Evolutionary conservation across 1,140 invertebrate species (phyloP), one percentile per base, ranked within the genome.

Genomic region (Mizuhopecten yessoensis): DNA sequence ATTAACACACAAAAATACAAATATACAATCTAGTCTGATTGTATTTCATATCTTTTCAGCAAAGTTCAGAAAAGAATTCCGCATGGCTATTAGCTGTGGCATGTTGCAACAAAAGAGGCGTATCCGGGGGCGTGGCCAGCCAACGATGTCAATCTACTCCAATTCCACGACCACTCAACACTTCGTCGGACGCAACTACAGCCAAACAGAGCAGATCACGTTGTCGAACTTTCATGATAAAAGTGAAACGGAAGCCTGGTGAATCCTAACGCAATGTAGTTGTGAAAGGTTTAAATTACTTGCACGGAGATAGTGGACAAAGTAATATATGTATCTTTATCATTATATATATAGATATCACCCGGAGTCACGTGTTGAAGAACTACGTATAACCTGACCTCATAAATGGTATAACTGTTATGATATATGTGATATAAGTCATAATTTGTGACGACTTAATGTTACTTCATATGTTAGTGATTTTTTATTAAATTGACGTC

Each of bases 211-310:
- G 57, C 57, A 75, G 57, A 75, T 75, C 29, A 75, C 57, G 3
- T 75, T 75, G n/a, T 75, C 57, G n/a, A 75, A 75, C 57, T 75
- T 75, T 29, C 57, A 75, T 75, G 57, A 75, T 75, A 75, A 75
- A 75, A 75, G 57, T 75, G 57, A 75, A 75, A 75, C 57, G 3
- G 57, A 75, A 9, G 57, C 57, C 5, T 75, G 57, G 57, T 75
- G 23, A 75, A 75, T 13, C 17, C 0, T 10, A 45, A 45, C 42
- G 0, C 0, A 5, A 39, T 39, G 36, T 13, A 7, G 36, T 13
- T 49, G 45, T 75, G 1, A 1, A 75, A 75, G n/a, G n/a, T 29
- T 75, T n/a, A 75, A 75, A 57, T 57, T 39, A 7, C 36, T 7
- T 39, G 36, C 13, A 39, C 5, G 5, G 13, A 9, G 17, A n/a